Evolutionary conservation across 2,797 vertebrate genomes (phyloP).

Genomic region (Tarsius wallacei): DNA sequence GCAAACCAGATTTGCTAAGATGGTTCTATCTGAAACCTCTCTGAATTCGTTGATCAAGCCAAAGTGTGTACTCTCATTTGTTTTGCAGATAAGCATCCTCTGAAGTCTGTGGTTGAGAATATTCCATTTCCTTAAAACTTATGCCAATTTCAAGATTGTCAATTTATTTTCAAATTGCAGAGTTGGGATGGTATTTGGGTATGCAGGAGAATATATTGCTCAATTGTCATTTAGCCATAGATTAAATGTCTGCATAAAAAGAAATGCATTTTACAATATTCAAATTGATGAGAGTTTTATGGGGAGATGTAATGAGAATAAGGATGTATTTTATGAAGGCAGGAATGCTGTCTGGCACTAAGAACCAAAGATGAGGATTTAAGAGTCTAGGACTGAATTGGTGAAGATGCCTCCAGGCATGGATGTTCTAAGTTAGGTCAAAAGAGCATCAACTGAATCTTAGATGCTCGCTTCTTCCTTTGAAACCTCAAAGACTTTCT

Average conservation of each 20-base stretch:
- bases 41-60: slow-evolving; percentile 57
- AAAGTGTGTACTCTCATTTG: neutral
- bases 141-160: slow-evolving; percentile 77
- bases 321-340: slow-evolving; percentile 80
- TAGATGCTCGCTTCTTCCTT: neutral
- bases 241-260: slow-evolving; percentile 86
- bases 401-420: slow-evolving; percentile 62
- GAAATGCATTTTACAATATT: slow-evolving; percentile 85
- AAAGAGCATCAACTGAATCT: neutral
- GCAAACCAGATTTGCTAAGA: neutral
- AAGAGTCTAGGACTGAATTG: slow-evolving; percentile 57
- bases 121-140: slow-evolving; percentile 76
- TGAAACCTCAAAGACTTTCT: slow-evolving; percentile 12
- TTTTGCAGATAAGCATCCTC: slow-evolving; percentile 70
- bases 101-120: slow-evolving; percentile 53
- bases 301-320: slow-evolving; percentile 85
- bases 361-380: slow-evolving; percentile 67
- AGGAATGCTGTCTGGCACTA: slow-evolving; percentile 73
- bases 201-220: slow-evolving; percentile 79
- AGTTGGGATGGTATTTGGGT: slow-evolving; percentile 73
- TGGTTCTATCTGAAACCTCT: slow-evolving; percentile 26
- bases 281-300: slow-evolving; percentile 87
- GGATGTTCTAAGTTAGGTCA: slow-evolving; percentile 53
- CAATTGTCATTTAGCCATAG: slow-evolving; percentile 88
- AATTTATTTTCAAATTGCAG: slow-evolving; percentile 81